Conservation (phyloP, 2,113 vertebrate genomes). For the Semnornis frantzii region DNA sequence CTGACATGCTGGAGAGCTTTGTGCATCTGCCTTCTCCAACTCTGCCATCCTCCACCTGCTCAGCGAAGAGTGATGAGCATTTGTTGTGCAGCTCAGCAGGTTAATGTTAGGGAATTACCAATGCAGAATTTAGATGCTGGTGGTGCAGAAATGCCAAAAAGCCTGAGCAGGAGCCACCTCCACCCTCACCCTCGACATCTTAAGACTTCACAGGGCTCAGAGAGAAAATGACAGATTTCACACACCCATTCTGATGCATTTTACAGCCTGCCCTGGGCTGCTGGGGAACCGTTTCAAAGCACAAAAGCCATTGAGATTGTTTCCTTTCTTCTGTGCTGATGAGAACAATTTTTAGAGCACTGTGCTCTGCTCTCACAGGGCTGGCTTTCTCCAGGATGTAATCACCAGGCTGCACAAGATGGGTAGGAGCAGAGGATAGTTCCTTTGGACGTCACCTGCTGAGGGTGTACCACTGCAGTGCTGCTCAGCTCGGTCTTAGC, state of each 20-base stretch:
- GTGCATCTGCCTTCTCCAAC: not conserved
- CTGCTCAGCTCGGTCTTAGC: not conserved
- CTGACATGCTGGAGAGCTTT: not conserved
- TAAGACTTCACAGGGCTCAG: not conserved
- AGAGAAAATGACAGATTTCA: constrained; percentile 18
- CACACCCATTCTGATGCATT: constrained; percentile 14
- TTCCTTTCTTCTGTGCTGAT: not conserved
- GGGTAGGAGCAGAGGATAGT: not conserved
- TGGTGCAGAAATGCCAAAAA: not conserved
- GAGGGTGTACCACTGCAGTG: not conserved
- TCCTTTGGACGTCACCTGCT: not conserved
- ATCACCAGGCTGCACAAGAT: not conserved
- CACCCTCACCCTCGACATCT: not conserved
- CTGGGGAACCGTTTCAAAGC: constrained; percentile 22
- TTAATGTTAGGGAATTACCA: not conserved
- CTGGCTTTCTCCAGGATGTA: not conserved
- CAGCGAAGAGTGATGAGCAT: not conserved
- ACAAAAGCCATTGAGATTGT: not conserved
- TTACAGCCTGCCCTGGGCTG: constrained; percentile 11
- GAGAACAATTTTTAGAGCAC: not conserved
- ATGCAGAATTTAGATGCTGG: not conserved
- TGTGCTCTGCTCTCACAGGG: not conserved
- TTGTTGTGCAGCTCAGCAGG: not conserved
- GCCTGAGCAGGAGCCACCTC: not conserved
- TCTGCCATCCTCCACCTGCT: not conserved